These are phyloP conservation scores for Fukomys damarensis DNA, from an alignment of 2,113 vertebrate species.

Conservation along the genomic window DNA sequence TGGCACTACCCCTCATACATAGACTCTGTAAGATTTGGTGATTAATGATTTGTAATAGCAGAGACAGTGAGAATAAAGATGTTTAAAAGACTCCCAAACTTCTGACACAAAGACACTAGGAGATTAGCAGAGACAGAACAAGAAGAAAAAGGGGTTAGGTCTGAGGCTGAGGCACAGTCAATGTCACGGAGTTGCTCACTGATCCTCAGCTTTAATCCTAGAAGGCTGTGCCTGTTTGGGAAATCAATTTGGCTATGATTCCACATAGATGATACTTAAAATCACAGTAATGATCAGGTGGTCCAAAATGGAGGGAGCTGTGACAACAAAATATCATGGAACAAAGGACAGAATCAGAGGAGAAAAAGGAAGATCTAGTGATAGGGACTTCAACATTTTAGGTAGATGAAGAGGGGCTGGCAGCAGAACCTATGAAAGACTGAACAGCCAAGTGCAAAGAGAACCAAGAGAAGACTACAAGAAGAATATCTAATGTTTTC, in stretches of 20 bases:
- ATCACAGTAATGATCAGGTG: neutral
- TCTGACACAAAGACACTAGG: neutral
- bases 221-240: neutral
- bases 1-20: neutral
- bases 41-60: neutral
- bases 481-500: neutral
- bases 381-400: neutral
- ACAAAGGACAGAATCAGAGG: neutral
- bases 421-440: neutral
- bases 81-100: neutral
- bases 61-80: neutral
- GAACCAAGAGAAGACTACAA: neutral
- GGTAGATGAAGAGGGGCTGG: neutral
- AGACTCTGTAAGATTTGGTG: neutral
- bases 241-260: neutral
- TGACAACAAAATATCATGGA: neutral
- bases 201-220: neutral
- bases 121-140: neutral
- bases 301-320: neutral
- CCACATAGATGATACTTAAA: neutral
- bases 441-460: neutral
- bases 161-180: neutral
- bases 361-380: rapidly evolving
- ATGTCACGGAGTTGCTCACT: neutral
- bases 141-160: neutral